These are phyloP conservation scores for Charadrius vociferus DNA, from an alignment of 2,113 vertebrate species.

Conservation along the genomic window DNA sequence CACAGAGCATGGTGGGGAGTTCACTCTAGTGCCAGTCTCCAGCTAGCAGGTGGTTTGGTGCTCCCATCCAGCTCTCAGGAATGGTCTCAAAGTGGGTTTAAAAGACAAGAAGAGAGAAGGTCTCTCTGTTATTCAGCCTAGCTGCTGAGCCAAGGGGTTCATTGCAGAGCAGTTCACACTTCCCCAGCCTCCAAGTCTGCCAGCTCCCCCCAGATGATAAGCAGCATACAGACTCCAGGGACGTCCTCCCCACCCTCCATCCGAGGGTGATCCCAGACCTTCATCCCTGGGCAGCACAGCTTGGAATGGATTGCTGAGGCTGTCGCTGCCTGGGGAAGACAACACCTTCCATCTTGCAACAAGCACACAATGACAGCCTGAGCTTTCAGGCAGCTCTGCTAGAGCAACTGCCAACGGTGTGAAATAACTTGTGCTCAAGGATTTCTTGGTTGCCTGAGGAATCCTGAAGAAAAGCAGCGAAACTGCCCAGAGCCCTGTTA, in stretches of 20 bases:
- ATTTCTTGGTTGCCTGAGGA: background rate
- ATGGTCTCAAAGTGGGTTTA: background rate
- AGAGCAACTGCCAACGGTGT: background rate
- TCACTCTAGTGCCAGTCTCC: accelerated
- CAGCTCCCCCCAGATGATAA: accelerated
- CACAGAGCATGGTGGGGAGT: background rate
- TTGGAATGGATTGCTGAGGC: accelerated
- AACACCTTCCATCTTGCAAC: background rate
- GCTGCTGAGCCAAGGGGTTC: background rate
- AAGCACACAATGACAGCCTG: accelerated
- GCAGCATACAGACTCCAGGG: background rate
- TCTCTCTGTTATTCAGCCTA: background rate
- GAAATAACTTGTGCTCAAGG: accelerated
- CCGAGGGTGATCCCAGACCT: background rate
- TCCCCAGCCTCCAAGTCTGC: background rate
- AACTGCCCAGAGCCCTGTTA: background rate
- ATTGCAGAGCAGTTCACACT: background rate
- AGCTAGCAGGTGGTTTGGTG: background rate
- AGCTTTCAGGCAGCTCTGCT: background rate
- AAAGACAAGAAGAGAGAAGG: background rate
- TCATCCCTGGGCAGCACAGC: background rate
- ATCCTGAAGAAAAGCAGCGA: background rate
- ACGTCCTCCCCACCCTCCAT: background rate
- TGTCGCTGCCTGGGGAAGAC: background rate
- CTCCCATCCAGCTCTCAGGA: background rate